A percentile compares a stretch with the other conserved stretches of the same genome.
These are phyloP conservation scores for Macaria liturata DNA, from an alignment of 2,888 invertebrate genomes.

Conservation along the genomic window DNA sequence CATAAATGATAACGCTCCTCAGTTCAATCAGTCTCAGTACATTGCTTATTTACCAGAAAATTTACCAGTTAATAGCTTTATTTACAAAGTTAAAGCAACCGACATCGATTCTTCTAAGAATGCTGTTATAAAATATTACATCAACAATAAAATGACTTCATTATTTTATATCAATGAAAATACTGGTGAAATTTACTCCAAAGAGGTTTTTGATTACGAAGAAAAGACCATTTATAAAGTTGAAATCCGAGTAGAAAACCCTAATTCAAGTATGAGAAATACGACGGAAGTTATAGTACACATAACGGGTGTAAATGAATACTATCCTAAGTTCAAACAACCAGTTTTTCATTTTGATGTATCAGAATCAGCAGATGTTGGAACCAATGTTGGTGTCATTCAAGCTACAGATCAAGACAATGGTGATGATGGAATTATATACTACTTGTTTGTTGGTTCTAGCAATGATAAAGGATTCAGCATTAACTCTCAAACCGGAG, in stretches of 20 bases:
- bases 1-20: slow-evolving; percentile 96
- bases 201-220: slow-evolving; percentile 93
- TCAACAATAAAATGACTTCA: slow-evolving; percentile 89
- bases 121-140: slow-evolving; percentile 92
- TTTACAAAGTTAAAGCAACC: slow-evolving; percentile 89
- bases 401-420: slow-evolving; percentile 95
- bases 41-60: slow-evolving; percentile 93
- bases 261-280: slow-evolving; percentile 91
- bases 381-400: slow-evolving; percentile 92
- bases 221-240: slow-evolving; percentile 89
- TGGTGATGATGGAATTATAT: slow-evolving; percentile 94
- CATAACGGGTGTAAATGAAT: slow-evolving; percentile 94
- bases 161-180: slow-evolving; percentile 90
- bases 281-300: slow-evolving; percentile 88
- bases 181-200: slow-evolving; percentile 90
- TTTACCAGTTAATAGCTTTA: slow-evolving; percentile 88
- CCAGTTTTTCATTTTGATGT: slow-evolving; percentile 96
- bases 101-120: slow-evolving; percentile 95
- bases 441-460: slow-evolving; percentile 95
- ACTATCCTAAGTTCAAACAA: slow-evolving; percentile 93
- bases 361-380: slow-evolving; percentile 94
- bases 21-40: slow-evolving; percentile 90
- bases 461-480: slow-evolving; percentile 96
- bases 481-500: slow-evolving; percentile 92
- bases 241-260: slow-evolving; percentile 92